Percentiles rank a stretch among this genome's conserved stretches.
Evolutionary conservation across 2,113 vertebrate genomes (phyloP).

Genomic region (Mobula hypostoma): DNA sequence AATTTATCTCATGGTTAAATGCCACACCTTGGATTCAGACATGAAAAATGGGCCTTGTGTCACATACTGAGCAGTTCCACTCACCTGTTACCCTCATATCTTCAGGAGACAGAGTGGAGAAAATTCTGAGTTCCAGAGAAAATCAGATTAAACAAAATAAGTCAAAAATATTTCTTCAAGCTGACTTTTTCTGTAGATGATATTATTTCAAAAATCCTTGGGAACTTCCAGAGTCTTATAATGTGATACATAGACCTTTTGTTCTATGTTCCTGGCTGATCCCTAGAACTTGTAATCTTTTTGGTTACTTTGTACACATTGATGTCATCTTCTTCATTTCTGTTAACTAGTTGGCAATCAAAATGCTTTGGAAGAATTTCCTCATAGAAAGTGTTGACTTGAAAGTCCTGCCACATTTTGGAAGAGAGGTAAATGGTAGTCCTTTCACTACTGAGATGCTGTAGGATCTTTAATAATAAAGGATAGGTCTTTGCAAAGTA

Average conservation of each 20-base stretch:
- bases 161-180: background rate
- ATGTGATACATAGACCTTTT: background rate
- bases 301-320: conserved; percentile 62
- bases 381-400: conserved; percentile 58
- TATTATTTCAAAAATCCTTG: background rate
- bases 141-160: background rate
- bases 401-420: conserved; percentile 69
- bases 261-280: conserved; percentile 3
- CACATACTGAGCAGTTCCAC: background rate
- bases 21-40: background rate
- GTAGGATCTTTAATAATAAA: conserved; percentile 63
- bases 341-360: conserved; percentile 55
- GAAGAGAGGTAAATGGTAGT: conserved; percentile 63
- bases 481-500: conserved; percentile 68
- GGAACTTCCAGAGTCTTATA: background rate
- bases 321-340: conserved; percentile 59
- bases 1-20: background rate
- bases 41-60: background rate
- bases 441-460: conserved; percentile 57
- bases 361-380: conserved; percentile 60
- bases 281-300: background rate
- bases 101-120: background rate
- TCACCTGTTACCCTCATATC: background rate
- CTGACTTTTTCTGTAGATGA: background rate
- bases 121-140: background rate